A percentile compares a stretch with the other conserved stretches of the same genome.
phyloP scores from a whole-genome alignment of 2,888 invertebrate species.

The Athrips mouffetella region DNA sequence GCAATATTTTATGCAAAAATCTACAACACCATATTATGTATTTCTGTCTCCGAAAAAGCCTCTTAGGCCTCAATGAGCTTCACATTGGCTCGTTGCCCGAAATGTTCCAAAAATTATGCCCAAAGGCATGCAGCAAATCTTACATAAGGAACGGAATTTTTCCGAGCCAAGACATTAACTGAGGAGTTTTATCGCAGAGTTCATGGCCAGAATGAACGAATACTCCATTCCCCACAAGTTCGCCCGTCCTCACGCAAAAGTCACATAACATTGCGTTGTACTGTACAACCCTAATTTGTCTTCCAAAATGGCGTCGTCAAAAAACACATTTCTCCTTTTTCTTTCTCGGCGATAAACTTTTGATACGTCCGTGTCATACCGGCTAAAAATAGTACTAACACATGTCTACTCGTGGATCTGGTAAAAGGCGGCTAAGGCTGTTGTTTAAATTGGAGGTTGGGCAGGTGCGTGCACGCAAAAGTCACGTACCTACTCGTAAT shows the following conservation, averaged over 20 bases:
- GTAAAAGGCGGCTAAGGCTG: too few species aligned
- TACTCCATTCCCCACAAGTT: neutral
- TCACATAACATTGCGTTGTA: constrained; percentile 3
- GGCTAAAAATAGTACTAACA: too few species aligned
- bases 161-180: neutral
- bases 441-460: too few species aligned
- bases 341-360: constrained; percentile 9
- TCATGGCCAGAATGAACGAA: constrained; percentile 4
- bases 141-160: neutral
- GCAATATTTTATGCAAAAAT: too few species aligned
- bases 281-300: constrained; percentile 12
- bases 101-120: neutral
- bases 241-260: constrained; percentile 5
- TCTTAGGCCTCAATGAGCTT: neutral
- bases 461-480: too few species aligned
- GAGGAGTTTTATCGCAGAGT: neutral
- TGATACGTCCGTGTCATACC: too few species aligned
- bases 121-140: neutral
- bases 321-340: constrained; percentile 10
- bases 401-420: too few species aligned
- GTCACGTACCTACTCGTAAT: neutral
- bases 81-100: constrained; percentile 3
- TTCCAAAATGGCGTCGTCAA: constrained; percentile 10
- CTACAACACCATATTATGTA: too few species aligned
- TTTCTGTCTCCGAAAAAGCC: constrained; percentile 1